phyloP scores from a whole-genome alignment of 2,113 vertebrate species.

The Morone saxatilis region DNA sequence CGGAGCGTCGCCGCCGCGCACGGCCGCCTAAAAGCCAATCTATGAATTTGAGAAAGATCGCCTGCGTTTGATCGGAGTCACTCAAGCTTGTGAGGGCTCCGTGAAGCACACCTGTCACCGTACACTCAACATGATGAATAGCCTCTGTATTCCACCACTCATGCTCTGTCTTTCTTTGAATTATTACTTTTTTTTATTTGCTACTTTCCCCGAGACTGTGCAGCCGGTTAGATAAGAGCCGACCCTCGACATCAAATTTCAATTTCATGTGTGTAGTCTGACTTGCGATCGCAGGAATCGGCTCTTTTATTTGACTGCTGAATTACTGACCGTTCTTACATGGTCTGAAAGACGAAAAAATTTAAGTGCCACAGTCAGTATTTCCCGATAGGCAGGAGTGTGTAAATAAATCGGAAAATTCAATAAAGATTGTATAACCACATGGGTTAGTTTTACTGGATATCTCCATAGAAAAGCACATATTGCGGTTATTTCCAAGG shows the following conservation, averaged over 20 bases:
- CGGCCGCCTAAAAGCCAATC: constrained; percentile 71
- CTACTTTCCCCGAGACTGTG: constrained; percentile 1
- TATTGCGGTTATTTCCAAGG: neutral
- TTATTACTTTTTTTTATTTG: constrained; percentile 31
- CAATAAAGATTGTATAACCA: neutral
- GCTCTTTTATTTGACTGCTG: neutral
- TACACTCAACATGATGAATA: constrained; percentile 51
- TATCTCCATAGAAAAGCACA: neutral
- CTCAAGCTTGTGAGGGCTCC: constrained; percentile 68
- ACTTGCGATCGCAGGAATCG: neutral
- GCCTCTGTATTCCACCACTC: constrained; percentile 27
- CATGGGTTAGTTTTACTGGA: neutral
- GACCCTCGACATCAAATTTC: neutral
- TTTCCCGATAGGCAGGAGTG: neutral
- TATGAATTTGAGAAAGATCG: constrained; percentile 78
- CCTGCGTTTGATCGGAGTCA: constrained; percentile 72
- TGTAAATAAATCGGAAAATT: neutral
- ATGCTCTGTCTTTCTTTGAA: constrained; percentile 13
- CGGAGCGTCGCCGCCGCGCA: constrained; percentile 45
- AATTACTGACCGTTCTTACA: neutral
- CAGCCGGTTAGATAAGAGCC: constrained; percentile 7
- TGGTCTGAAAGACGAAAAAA: neutral
- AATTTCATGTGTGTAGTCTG: neutral
- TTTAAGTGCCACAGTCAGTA: neutral
- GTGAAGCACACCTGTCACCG: constrained; percentile 48